These are phyloP conservation scores for Gadus chalcogrammus DNA, from an alignment of 2,113 vertebrate genomes.

Conservation along the genomic window DNA sequence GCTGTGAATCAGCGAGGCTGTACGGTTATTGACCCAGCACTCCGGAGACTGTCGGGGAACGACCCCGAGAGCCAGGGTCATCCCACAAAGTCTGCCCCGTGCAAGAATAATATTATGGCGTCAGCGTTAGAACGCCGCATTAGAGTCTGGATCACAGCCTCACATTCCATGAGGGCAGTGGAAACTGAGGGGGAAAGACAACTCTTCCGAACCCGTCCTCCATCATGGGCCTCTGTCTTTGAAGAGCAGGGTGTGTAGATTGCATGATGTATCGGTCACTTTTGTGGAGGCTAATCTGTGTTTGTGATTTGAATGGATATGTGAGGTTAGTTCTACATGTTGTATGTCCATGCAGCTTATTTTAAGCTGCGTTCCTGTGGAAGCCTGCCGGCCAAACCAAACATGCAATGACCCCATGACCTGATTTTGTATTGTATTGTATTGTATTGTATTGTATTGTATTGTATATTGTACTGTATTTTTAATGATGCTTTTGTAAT, in stretches of 20 bases:
- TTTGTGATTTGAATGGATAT: not conserved
- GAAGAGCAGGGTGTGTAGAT: conserved; percentile 11
- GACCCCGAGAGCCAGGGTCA: conserved; percentile 38
- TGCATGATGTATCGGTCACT: not conserved
- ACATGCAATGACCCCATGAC: too few species aligned
- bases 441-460: too few species aligned
- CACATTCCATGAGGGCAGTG: conserved; percentile 79
- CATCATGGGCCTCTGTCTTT: conserved; percentile 1
- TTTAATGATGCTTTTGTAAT: not conserved
- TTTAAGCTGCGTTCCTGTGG: not conserved
- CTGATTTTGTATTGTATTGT: too few species aligned
- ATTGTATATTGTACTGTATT: too few species aligned
- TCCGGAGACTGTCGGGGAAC: conserved; percentile 40
- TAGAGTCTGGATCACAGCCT: conserved; percentile 70
- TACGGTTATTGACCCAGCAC: conserved; percentile 49
- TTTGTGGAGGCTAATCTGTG: not conserved
- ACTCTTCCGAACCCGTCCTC: conserved; percentile 49
- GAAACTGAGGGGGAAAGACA: conserved; percentile 53
- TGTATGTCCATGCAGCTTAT: too few species aligned
- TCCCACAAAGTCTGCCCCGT: conserved; percentile 63
- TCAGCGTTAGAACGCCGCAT: conserved; percentile 57
- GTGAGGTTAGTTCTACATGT: not conserved
- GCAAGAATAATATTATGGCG: conserved; percentile 70
- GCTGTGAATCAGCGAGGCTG: conserved; percentile 38
- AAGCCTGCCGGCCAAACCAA: too few species aligned